Evolutionary conservation across 2,113 vertebrate species (phyloP).

Genomic region (Ramphastos sulfuratus): DNA sequence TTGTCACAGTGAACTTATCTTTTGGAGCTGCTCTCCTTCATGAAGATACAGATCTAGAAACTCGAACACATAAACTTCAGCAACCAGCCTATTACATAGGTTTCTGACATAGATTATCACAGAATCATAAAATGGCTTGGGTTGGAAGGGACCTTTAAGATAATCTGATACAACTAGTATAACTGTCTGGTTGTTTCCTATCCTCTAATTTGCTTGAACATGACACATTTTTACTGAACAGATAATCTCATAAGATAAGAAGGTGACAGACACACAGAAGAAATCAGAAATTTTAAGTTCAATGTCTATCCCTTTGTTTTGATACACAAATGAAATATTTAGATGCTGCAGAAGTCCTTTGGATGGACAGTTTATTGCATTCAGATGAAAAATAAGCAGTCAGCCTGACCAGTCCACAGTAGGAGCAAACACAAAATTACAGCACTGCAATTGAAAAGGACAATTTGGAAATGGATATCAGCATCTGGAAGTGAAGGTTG

Average conservation of each 20-base stretch:
- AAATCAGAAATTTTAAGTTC: neutral
- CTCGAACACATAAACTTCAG: neutral
- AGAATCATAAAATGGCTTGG: too few species aligned
- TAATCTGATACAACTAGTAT: neutral
- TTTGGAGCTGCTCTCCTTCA: neutral
- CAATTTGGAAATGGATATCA: too few species aligned
- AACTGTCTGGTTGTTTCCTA: neutral
- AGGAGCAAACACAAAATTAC: too few species aligned
- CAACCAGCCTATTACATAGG: neutral
- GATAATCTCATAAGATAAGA: neutral
- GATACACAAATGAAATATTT: neutral
- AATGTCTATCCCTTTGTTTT: neutral
- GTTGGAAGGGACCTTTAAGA: too few species aligned
- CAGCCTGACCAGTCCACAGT: too few species aligned
- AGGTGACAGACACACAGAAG: neutral
- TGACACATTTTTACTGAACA: neutral
- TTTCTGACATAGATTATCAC: neutral
- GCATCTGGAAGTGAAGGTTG: too few species aligned
- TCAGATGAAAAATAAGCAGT: too few species aligned
- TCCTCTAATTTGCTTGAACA: neutral
- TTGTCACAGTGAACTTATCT: neutral
- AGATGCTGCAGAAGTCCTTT: neutral
- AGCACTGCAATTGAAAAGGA: too few species aligned
- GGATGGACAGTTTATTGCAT: too few species aligned
- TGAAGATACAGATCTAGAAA: rapidly evolving